phyloP scores from a whole-genome alignment of 2,888 invertebrate species.

The Tachina lurida region DNA sequence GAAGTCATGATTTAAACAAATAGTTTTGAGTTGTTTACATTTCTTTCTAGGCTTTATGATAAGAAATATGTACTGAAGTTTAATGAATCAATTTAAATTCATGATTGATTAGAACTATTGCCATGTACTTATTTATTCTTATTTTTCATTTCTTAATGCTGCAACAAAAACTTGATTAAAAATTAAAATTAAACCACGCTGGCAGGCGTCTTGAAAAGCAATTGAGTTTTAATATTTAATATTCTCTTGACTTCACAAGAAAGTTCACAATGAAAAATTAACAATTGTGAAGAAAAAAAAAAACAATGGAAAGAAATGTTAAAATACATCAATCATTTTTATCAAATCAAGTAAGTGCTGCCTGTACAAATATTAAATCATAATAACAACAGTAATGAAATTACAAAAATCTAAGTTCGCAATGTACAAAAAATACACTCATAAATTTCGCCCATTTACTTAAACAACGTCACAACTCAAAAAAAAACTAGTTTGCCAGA shows the following conservation, averaged over 20 bases:
- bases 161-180: not conserved
- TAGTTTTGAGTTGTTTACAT: not conserved
- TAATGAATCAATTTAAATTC: not conserved
- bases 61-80: not conserved
- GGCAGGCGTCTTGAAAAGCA: constrained; percentile 3
- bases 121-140: not conserved
- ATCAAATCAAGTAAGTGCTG: not conserved
- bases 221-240: not conserved
- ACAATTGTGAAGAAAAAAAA: not conserved
- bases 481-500: no score
- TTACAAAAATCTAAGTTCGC: no score
- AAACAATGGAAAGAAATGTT: not conserved
- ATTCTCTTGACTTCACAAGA: not conserved
- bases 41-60: not conserved
- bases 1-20: not conserved
- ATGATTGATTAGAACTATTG: not conserved
- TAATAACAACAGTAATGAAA: no score
- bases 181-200: not conserved
- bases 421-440: no score
- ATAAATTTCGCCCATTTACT: no score
- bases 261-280: not conserved
- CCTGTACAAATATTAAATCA: no score
- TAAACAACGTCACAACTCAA: no score
- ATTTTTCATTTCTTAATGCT: not conserved
- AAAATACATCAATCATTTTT: constrained; percentile 6